Base-by-base conservation (phyloP, 2,797 vertebrate species). In the Sciurus vulgaris region DNA sequence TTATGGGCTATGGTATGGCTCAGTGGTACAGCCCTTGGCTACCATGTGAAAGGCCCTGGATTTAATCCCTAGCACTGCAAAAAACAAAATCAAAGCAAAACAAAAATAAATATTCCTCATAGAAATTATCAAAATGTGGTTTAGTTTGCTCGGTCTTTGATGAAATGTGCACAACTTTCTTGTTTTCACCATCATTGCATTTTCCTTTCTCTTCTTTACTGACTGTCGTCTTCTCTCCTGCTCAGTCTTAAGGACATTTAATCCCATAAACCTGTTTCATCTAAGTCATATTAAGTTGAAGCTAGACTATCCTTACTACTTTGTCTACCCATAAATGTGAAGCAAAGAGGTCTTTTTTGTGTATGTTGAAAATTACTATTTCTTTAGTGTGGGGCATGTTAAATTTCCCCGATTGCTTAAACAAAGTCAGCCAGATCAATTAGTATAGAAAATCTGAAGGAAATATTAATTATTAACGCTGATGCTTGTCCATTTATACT, bases 361-460 rank as follows among this genome's bases (percentile, higher is more conserved):
- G n/a, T 89, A 18, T 67, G 20, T 33, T 84, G 33, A 56, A 30
- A 91, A 72, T 81, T 93, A 38, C 24, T 28, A 33, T 83, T 91
- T 93, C 24, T 89, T 81, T 67, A 87, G 41, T 65, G 22, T 81
- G 44, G 24, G 83, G 1, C 38, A 61, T 61, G 3, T 61, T 61
- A 61, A 61, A 61, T 61, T 61, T 61, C 70, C 49, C 26, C 63
- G 61, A 3, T 94, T 86, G 41, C 35, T 94, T 73, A 93, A 84
- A 79, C 44, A 87, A 28, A 93, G 18, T 94, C 59, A 93, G 33
- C 89, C 59, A 77, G 8, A 41, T 89, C 54, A 90, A 12, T 89
- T 91, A 76, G 59, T 72, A 35, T 35, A 87, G 92, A 84, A 96
- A 81, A 79, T 89, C 28, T 70, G 54, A 92, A 96, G 59, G 22